Conservation (phyloP, 2,113 vertebrate genomes). For the Silurus glanis region DNA sequence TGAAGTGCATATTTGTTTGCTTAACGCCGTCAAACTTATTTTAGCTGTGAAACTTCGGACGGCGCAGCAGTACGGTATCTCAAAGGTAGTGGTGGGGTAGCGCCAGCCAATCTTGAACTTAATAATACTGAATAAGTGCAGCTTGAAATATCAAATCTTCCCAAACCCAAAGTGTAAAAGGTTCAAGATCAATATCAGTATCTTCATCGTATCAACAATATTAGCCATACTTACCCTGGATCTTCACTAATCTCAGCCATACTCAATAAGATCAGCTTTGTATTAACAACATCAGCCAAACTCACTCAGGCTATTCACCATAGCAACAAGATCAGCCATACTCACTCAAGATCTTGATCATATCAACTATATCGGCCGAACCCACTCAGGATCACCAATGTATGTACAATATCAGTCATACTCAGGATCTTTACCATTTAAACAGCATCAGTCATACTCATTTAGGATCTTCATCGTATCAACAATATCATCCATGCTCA, state of each 20-base stretch:
- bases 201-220: not conserved
- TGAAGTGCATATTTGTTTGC: not conserved
- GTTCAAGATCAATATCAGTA: too few species aligned
- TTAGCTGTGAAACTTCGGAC: not conserved
- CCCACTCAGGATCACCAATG: too few species aligned
- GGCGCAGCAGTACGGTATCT: not conserved
- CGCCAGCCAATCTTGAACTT: not conserved
- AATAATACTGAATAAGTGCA: not conserved
- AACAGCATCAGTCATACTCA: too few species aligned
- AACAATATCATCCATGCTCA: too few species aligned
- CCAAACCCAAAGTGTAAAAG: not conserved
- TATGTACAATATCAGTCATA: too few species aligned
- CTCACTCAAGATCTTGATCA: too few species aligned
- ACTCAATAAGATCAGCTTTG: too few species aligned
- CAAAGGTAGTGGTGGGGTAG: not conserved
- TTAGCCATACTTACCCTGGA: not conserved
- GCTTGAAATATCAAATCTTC: not conserved
- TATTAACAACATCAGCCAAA: not conserved
- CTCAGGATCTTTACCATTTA: too few species aligned
- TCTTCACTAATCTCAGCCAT: too few species aligned
- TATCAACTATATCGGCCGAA: too few species aligned
- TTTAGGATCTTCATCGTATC: too few species aligned
- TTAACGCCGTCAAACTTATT: constrained; percentile 4
- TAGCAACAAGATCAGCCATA: not conserved
- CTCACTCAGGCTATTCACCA: too few species aligned